Conservation (phyloP, 2,888 invertebrate species). For the Xiphydria camelus region DNA sequence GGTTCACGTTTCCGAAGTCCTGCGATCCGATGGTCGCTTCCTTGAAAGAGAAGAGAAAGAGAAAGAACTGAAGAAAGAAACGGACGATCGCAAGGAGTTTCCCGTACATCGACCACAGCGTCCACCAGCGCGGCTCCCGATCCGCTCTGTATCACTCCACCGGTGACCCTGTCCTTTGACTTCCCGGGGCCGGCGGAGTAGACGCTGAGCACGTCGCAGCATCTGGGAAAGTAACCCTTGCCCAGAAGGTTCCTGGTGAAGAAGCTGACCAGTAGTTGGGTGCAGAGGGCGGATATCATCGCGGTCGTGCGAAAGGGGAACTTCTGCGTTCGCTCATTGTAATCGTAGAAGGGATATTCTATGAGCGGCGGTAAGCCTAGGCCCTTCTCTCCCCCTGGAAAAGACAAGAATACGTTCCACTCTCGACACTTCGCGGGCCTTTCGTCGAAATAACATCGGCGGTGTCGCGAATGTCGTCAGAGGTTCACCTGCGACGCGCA, state of each 20-base stretch:
- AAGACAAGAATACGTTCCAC: neutral
- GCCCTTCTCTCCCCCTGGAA: constrained; percentile 64
- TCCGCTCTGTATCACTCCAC: constrained; percentile 51
- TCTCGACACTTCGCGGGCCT: too few species aligned
- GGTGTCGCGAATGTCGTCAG: too few species aligned
- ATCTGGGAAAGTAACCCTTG: constrained; percentile 49
- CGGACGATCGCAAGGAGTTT: neutral
- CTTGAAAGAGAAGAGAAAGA: constrained; percentile 10
- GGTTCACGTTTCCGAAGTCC: neutral
- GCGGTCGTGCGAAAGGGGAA: constrained; percentile 70
- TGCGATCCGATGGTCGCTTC: constrained; percentile 26
- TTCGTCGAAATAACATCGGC: too few species aligned
- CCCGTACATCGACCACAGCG: constrained; percentile 46
- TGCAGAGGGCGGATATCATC: constrained; percentile 64
- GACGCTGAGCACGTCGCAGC: constrained; percentile 51
- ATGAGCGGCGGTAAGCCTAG: constrained; percentile 63
- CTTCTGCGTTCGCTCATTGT: constrained; percentile 59
- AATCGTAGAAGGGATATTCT: constrained; percentile 62
- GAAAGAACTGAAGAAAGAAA: neutral
- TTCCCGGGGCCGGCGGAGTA: constrained; percentile 48
- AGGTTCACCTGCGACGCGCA: constrained; percentile 58
- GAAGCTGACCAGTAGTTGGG: constrained; percentile 60
- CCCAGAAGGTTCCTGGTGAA: constrained; percentile 52
- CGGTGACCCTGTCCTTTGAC: constrained; percentile 48
- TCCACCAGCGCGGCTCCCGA: constrained; percentile 53